These are phyloP conservation scores for Agriopis marginaria DNA, from an alignment of 2,888 invertebrate species.

Conservation along the genomic window DNA sequence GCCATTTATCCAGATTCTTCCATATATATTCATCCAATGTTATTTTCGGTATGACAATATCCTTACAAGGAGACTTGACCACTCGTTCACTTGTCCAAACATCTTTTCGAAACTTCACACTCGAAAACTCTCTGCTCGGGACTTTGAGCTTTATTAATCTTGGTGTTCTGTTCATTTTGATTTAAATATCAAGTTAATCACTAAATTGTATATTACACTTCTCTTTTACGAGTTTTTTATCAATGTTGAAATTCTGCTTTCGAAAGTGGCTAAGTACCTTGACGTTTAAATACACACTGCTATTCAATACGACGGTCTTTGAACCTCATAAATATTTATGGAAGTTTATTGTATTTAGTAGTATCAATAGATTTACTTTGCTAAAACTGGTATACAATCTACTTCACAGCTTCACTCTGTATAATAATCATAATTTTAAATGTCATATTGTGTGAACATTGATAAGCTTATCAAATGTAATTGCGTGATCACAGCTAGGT, in stretches of 20 bases:
- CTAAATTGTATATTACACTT: not conserved
- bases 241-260: not conserved
- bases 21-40: slow-evolving; percentile 87
- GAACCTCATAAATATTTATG: no score
- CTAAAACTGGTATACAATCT: no score
- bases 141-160: slow-evolving; percentile 41
- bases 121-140: slow-evolving; percentile 37
- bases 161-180: slow-evolving; percentile 27
- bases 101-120: slow-evolving; percentile 48
- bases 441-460: no score
- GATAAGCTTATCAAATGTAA: no score
- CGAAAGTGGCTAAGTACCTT: no score
- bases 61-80: slow-evolving; percentile 75
- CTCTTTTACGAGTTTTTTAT: not conserved
- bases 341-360: no score
- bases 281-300: no score
- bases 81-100: slow-evolving; percentile 60
- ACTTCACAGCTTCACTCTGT: no score
- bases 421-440: no score
- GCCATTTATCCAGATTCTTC: slow-evolving; percentile 86
- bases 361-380: no score
- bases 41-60: slow-evolving; percentile 76
- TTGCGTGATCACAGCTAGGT: no score
- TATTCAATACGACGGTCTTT: no score
- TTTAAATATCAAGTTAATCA: not conserved